These are phyloP conservation scores for Drosophila borealis DNA, from an alignment of 2,888 invertebrate genomes.

Conservation along the genomic window DNA sequence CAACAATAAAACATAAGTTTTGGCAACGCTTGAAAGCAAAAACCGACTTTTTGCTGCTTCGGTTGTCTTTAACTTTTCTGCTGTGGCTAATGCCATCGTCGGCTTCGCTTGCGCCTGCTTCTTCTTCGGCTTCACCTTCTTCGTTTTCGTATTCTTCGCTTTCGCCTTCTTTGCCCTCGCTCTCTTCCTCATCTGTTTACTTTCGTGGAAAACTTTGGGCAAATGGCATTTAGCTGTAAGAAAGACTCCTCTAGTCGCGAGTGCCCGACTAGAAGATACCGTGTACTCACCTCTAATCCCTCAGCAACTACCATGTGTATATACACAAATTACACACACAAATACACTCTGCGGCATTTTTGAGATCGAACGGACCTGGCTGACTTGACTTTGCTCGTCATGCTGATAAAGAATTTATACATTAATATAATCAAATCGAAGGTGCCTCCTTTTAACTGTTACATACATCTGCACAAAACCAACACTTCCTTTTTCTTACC, in stretches of 20 bases:
- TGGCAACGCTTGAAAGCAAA: constrained; percentile 35
- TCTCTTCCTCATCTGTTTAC: constrained; percentile 19
- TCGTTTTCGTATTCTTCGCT: constrained; percentile 3
- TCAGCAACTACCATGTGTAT: too few species aligned
- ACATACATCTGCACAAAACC: too few species aligned
- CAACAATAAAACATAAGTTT: constrained; percentile 37
- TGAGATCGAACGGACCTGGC: too few species aligned
- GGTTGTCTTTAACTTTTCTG: constrained; percentile 55
- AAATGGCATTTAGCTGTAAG: constrained; percentile 67
- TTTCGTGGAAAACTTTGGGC: constrained; percentile 62
- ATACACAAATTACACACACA: too few species aligned
- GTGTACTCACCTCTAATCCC: too few species aligned
- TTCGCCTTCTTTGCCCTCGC: background rate
- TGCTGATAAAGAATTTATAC: too few species aligned
- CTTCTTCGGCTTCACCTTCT: constrained; percentile 4
- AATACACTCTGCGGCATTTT: too few species aligned
- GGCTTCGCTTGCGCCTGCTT: constrained; percentile 2
- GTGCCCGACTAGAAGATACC: background rate
- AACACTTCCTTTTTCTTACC: too few species aligned
- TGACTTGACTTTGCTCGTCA: too few species aligned
- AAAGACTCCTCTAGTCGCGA: background rate
- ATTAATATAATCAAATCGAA: too few species aligned
- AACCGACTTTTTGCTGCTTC: constrained; percentile 37
- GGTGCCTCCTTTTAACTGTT: too few species aligned
- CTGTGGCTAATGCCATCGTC: constrained; percentile 28